Evolutionary conservation across 2,888 invertebrate genomes (phyloP).

Genomic region (Apoda limacodes): DNA sequence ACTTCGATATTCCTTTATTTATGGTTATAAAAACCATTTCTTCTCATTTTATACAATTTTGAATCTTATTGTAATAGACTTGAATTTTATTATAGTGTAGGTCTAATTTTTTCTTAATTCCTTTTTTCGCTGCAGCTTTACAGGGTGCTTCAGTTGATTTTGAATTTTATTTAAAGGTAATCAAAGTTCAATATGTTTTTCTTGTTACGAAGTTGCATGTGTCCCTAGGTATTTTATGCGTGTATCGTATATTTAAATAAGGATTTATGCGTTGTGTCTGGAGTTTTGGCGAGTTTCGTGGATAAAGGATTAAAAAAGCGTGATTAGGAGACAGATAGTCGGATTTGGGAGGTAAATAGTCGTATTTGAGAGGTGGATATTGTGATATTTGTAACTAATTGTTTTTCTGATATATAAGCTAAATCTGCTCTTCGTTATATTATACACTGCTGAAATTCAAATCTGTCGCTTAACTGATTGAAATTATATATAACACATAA

Average conservation of each 20-base stretch:
- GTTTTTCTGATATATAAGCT: too few relatives aligned
- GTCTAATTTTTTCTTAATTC: not conserved
- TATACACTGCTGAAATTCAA: too few relatives aligned
- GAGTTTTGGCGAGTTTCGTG: constrained; percentile 64
- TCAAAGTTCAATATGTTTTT: constrained; percentile 12
- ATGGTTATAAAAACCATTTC: constrained; percentile 63
- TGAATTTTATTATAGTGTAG: constrained; percentile 15
- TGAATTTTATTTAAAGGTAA: constrained; percentile 19
- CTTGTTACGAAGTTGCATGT: constrained; percentile 1
- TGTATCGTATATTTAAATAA: constrained; percentile 63
- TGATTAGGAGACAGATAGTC: too few relatives aligned
- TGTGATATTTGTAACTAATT: too few relatives aligned
- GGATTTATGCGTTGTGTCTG: constrained; percentile 68
- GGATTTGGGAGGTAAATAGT: too few relatives aligned
- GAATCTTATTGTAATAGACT: constrained; percentile 14
- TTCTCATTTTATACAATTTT: constrained; percentile 16
- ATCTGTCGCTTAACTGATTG: too few relatives aligned
- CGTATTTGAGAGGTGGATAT: too few relatives aligned
- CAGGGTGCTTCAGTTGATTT: constrained; percentile 20
- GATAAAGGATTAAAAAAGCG: too few relatives aligned
- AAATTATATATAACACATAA: too few relatives aligned
- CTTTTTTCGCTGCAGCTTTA: not conserved
- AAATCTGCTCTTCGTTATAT: too few relatives aligned
- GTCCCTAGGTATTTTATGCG: constrained; percentile 18
- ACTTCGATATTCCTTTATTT: constrained; percentile 70